These are phyloP conservation scores for Tiaroga cobitis DNA, from an alignment of 2,797 vertebrate species.

Conservation along the genomic window DNA sequence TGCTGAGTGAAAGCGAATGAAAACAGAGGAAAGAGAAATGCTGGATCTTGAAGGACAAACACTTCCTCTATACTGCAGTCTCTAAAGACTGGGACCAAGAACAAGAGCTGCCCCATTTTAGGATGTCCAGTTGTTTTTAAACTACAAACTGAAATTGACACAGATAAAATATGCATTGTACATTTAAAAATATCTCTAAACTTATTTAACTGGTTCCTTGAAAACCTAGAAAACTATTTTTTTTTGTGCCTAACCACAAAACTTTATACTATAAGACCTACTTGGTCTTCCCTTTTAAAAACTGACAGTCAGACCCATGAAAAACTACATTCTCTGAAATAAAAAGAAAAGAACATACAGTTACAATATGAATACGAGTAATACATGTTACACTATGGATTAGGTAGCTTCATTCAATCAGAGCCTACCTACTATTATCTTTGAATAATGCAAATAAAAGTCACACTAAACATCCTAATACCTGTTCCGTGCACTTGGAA, in stretches of 20 bases:
- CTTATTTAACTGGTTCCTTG: background rate
- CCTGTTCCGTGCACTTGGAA: background rate
- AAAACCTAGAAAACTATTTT: constrained; percentile 15
- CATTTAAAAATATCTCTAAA: constrained; percentile 5
- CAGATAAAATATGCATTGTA: constrained; percentile 11
- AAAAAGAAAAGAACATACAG: constrained; percentile 10
- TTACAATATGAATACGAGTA: constrained; percentile 51
- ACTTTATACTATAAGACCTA: background rate
- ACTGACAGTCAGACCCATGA: background rate
- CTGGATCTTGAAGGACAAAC: constrained; percentile 45
- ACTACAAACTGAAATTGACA: background rate
- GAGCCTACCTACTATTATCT: constrained; percentile 3
- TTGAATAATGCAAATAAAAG: constrained; percentile 13
- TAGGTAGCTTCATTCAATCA: constrained; percentile 24
- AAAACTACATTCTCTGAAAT: background rate
- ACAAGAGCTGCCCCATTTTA: constrained; percentile 44
- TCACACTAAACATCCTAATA: constrained; percentile 4
- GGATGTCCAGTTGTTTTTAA: constrained; percentile 31
- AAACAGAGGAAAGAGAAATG: constrained; percentile 28
- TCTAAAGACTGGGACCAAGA: constrained; percentile 18
- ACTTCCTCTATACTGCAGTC: background rate
- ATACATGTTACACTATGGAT: constrained; percentile 41
- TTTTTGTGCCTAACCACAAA: background rate
- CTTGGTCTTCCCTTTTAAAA: constrained; percentile 24
- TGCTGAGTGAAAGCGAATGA: background rate